A percentile compares a stretch with the other conserved stretches of the same genome.
phyloP scores from a whole-genome alignment of 2,113 vertebrate species.

The Peromyscus polionotus region DNA sequence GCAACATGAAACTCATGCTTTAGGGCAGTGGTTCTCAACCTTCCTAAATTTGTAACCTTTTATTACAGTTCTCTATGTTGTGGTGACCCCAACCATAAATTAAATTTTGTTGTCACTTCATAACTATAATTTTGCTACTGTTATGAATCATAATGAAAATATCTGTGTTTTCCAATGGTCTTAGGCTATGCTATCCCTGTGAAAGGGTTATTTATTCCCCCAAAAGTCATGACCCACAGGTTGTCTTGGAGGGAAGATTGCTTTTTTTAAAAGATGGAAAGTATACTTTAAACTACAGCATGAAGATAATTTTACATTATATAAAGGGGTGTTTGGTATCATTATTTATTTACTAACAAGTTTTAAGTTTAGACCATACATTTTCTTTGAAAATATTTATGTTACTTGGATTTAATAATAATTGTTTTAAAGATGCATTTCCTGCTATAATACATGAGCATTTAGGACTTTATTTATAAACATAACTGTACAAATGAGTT shows the following conservation, averaged over 20 bases:
- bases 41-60: background rate
- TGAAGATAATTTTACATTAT: background rate
- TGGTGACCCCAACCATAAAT: background rate
- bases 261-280: background rate
- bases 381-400: conserved; percentile 32
- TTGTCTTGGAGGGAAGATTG: background rate
- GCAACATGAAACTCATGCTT: background rate
- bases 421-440: background rate
- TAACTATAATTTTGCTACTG: background rate
- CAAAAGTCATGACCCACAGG: background rate
- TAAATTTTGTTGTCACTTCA: background rate
- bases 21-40: background rate
- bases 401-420: background rate
- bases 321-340: background rate
- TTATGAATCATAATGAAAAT: background rate
- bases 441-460: background rate
- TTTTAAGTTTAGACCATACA: background rate
- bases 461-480: background rate
- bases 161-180: background rate
- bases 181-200: background rate
- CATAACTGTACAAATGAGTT: background rate
- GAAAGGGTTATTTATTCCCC: background rate
- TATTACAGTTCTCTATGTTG: background rate
- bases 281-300: background rate
- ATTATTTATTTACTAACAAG: conserved; percentile 40